phyloP scores from a whole-genome alignment of 2,888 invertebrate genomes.

The Caenorhabditis sp. region DNA sequence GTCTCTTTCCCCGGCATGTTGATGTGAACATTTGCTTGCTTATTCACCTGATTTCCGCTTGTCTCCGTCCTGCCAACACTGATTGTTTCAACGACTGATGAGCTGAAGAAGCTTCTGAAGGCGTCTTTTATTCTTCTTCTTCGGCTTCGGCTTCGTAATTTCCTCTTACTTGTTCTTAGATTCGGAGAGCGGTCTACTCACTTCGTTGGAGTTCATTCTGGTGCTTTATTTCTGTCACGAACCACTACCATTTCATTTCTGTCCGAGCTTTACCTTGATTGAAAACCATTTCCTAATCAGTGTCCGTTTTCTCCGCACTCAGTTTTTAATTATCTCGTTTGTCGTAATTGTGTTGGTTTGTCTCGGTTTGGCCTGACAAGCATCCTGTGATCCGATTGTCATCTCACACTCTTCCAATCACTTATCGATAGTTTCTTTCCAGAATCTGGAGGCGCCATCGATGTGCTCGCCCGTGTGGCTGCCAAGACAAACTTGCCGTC shows the following conservation, averaged over 20 bases:
- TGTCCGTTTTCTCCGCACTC: slow-evolving; percentile 11
- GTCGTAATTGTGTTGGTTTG: slow-evolving; percentile 10
- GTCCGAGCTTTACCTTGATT: too few relatives aligned
- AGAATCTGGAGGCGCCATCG: slow-evolving; percentile 29
- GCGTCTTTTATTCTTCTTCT: too few relatives aligned
- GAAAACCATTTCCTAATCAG: neutral
- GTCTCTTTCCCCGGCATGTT: slow-evolving; percentile 32
- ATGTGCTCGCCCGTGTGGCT: slow-evolving; percentile 38
- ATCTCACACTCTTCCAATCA: neutral
- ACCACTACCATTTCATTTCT: too few relatives aligned
- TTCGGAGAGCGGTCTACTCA: too few relatives aligned
- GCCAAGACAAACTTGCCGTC: slow-evolving; percentile 37
- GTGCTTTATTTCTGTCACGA: too few relatives aligned
- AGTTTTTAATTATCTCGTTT: neutral
- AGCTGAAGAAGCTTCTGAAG: too few relatives aligned
- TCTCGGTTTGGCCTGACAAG: neutral
- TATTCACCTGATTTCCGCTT: neutral
- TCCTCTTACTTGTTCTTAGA: too few relatives aligned
- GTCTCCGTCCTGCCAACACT: neutral
- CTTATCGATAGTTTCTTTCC: too few relatives aligned
- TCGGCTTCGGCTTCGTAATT: too few relatives aligned
- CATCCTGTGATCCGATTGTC: neutral
- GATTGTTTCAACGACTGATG: neutral
- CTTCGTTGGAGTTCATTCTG: too few relatives aligned
- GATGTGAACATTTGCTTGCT: slow-evolving; percentile 15